These are phyloP conservation scores for Falco concolor DNA, from an alignment of 2,797 vertebrate species.

Conservation along the genomic window DNA sequence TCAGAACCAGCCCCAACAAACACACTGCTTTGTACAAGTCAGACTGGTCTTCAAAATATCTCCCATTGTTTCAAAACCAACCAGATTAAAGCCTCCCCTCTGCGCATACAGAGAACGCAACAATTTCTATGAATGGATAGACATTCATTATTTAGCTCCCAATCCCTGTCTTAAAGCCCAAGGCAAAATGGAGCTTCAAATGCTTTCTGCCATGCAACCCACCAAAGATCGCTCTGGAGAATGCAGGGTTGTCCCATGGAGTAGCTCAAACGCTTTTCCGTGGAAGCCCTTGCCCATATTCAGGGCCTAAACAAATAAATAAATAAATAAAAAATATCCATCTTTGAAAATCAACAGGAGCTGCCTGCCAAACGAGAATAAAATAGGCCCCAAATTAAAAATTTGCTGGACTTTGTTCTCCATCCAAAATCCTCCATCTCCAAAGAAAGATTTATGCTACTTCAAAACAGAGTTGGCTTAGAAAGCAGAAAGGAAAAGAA, in stretches of 20 bases:
- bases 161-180: conserved; percentile 25
- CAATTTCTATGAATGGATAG: conserved; percentile 23
- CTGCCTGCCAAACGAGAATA: conserved; percentile 21
- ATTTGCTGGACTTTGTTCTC: conserved; percentile 6
- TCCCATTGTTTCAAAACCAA: conserved; percentile 26
- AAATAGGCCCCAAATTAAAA: conserved; percentile 6
- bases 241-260: not conserved
- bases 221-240: not conserved
- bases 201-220: not conserved
- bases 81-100: conserved; percentile 4
- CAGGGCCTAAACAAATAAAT: not conserved
- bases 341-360: not conserved
- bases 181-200: conserved; percentile 41
- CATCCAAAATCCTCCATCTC: conserved; percentile 4
- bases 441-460: conserved; percentile 4
- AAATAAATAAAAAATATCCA: not conserved
- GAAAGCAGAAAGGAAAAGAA: conserved; percentile 8
- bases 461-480: not conserved
- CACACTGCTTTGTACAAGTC: not conserved
- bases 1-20: not conserved
- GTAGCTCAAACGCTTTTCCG: not conserved
- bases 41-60: not conserved
- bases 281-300: not conserved
- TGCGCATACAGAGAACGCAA: not conserved
- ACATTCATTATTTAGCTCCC: conserved; percentile 24